These are phyloP conservation scores for Caiman crocodilus DNA, from an alignment of 2,797 vertebrate genomes.

Conservation along the genomic window DNA sequence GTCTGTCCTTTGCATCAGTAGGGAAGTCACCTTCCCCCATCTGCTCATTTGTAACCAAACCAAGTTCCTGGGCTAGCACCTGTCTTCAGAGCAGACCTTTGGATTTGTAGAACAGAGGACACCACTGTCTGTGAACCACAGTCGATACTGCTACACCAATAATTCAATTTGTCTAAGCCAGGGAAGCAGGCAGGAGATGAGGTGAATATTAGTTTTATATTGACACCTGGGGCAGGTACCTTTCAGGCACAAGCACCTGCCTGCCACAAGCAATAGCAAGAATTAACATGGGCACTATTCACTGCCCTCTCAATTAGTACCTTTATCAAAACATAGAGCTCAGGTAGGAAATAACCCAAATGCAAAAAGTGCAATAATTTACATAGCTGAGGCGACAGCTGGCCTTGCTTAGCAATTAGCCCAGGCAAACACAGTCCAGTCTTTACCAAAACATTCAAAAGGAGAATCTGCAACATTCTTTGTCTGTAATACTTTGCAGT, in stretches of 20 bases:
- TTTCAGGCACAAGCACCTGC: background rate
- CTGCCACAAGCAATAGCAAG: background rate
- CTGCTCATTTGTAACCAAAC: background rate
- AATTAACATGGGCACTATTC: background rate
- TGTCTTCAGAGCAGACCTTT: background rate
- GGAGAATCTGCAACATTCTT: background rate
- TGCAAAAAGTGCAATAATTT: background rate
- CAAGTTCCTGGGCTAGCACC: background rate
- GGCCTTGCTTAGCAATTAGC: background rate
- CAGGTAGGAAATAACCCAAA: background rate
- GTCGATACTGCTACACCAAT: background rate
- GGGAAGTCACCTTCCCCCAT: too few relatives aligned
- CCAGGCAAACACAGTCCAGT: constrained; percentile 3
- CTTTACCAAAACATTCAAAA: background rate
- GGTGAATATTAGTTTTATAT: rapidly evolving
- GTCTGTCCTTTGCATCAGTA: too few relatives aligned
- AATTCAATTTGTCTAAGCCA: background rate
- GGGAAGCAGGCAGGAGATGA: background rate
- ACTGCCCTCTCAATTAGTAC: background rate
- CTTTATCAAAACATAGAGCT: background rate
- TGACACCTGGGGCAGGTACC: background rate
- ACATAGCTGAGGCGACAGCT: background rate
- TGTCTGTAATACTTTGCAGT: background rate
- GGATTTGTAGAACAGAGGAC: background rate
- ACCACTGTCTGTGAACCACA: background rate